Base-by-base conservation (phyloP, 2,113 vertebrate genomes). In the Eretmochelys imbricata region DNA sequence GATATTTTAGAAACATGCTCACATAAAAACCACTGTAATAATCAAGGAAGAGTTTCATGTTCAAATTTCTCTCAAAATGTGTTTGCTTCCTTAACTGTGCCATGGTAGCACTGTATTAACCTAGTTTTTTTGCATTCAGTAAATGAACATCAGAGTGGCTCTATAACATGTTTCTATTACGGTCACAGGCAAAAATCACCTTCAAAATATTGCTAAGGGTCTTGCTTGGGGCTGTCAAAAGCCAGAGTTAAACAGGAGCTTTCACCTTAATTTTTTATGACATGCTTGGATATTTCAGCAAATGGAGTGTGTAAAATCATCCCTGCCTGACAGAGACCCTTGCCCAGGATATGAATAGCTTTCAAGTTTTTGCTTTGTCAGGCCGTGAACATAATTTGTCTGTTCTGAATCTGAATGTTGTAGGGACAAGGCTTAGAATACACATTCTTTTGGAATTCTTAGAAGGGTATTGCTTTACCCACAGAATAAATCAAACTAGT, bases 31-130 rank as follows among this genome's bases (percentile, higher is more conserved):
- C 24, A 78, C 13, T 46, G 42, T 78, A 27, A 48, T 78, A 42
- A 78, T 27, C 42, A 42, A 78, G 42, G 42, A 48, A 27, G 42
- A 78, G 80, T 89, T 84, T 48, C n/a, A 17, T 4, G 1, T 59
- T 93, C 46, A 62, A 10, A 13, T 79, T 14, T 85, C 42, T 84
- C 59, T 62, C 25, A 57, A 55, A 31, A n/a, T 48, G 19, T 78
- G 49, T 93, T 93, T 94, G 14, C 72, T 31, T 93, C 50, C 27
- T 42, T 89, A 49, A 75, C 48, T 84, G n/a, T 92, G 80, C 82
- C 83, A 90, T 65, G 51, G 90, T 90, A 96, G 93, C 91, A 90
- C 91, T 57, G 53, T 51, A 31, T 95, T 97, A 95, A 97, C 88
- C 79, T 92, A 92, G 22, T 2, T 80, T 96, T 92, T 94, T 57